Evolutionary conservation across 2,888 invertebrate species (phyloP).

Genomic region (Callyntrura sp.): DNA sequence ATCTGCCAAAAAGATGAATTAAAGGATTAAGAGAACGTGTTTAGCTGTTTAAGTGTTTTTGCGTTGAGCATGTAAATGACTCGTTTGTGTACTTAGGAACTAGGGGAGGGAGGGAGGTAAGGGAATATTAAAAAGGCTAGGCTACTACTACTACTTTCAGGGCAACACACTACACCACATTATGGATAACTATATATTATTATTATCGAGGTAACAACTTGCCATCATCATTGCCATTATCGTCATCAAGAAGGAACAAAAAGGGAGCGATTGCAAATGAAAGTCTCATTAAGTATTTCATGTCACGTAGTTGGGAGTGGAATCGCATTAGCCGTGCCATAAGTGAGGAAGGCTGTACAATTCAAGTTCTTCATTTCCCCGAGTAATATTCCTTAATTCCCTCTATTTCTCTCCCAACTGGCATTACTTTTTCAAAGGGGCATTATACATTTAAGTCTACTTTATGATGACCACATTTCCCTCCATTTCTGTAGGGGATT

Average conservation of each 20-base stretch:
- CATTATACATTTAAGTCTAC: conserved; percentile 17
- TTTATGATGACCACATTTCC: conserved; percentile 52
- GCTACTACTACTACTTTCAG: conserved; percentile 26
- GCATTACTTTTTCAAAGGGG: neutral
- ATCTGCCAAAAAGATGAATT: conserved; percentile 50
- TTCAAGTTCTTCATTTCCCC: conserved; percentile 11
- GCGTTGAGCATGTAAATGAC: conserved; percentile 27
- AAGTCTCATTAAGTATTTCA: conserved; percentile 68
- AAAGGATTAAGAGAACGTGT: conserved; percentile 50
- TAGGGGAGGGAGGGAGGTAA: neutral
- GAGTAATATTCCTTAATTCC: conserved; percentile 1
- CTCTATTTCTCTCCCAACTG: neutral
- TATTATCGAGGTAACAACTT: conserved; percentile 48
- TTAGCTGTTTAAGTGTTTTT: conserved; percentile 27
- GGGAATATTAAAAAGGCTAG: conserved; percentile 6
- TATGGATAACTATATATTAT: neutral
- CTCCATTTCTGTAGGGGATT: neutral
- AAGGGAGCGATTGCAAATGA: conserved; percentile 52
- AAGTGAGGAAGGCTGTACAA: conserved; percentile 24
- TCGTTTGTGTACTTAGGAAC: neutral
- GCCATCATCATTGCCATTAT: conserved; percentile 24
- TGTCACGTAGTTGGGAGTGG: conserved; percentile 55
- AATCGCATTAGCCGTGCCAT: conserved; percentile 60
- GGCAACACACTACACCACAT: conserved; percentile 12
- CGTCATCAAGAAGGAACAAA: conserved; percentile 43